These are phyloP conservation scores for Theretra japonica DNA, from an alignment of 2,888 invertebrate genomes.

Conservation along the genomic window DNA sequence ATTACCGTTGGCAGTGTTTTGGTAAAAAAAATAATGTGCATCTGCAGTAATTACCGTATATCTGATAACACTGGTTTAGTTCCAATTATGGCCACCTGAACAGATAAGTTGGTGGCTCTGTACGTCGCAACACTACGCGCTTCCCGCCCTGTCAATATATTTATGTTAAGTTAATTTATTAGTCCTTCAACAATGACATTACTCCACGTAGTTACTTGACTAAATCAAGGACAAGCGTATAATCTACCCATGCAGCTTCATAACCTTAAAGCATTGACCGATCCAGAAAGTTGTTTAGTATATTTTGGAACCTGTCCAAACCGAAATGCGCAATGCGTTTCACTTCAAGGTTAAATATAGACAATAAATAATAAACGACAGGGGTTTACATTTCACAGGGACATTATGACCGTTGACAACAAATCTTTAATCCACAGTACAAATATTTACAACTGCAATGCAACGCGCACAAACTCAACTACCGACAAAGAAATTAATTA, in stretches of 20 bases:
- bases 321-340: conserved; percentile 24
- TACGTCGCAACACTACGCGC: too few species aligned
- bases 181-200: background rate
- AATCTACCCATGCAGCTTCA: background rate
- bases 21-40: too few species aligned
- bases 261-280: background rate
- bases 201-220: background rate
- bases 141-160: too few species aligned
- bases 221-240: background rate
- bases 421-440: background rate
- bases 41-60: too few species aligned
- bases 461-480: too few species aligned
- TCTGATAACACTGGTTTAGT: too few species aligned
- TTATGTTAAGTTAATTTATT: background rate
- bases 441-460: too few species aligned
- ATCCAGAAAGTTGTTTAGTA: background rate
- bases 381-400: background rate
- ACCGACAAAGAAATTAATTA: too few species aligned
- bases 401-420: background rate
- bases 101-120: too few species aligned
- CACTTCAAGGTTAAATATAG: conserved; percentile 1
- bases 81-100: too few species aligned
- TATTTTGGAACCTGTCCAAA: conserved; percentile 1
- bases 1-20: too few species aligned
- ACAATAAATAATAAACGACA: background rate